phyloP scores from a whole-genome alignment of 1,140 invertebrate species.

The Carcinoscorpius rotundicauda region DNA sequence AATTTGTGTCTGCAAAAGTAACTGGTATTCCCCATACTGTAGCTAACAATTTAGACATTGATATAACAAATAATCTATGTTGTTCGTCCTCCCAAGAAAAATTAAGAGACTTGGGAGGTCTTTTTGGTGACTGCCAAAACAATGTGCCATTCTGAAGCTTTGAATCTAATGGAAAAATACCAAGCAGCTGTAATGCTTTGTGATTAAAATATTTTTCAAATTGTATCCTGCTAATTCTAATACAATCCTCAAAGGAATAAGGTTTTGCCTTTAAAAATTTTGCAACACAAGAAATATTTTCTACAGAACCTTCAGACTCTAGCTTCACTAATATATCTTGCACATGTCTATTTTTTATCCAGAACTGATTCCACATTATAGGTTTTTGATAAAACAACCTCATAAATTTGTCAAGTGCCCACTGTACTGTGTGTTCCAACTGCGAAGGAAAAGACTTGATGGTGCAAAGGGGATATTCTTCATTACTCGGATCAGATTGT shows the following conservation, averaged over 20 bases:
- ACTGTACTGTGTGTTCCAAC: slow-evolving; percentile 36
- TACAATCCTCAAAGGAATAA: slow-evolving; percentile 28
- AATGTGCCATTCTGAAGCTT: slow-evolving; percentile 32
- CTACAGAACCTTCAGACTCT: background rate
- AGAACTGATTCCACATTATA: slow-evolving; percentile 10
- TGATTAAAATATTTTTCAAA: slow-evolving; percentile 40
- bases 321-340: no score
- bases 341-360: background rate
- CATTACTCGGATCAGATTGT: slow-evolving; percentile 33
- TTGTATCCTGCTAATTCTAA: slow-evolving; percentile 30
- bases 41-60: background rate
- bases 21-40: background rate
- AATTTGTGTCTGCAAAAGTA: background rate
- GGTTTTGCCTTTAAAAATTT: slow-evolving; percentile 21
- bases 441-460: slow-evolving; percentile 35
- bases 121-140: slow-evolving; percentile 33
- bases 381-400: slow-evolving; percentile 33
- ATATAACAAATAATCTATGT: background rate
- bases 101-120: slow-evolving; percentile 29
- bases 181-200: slow-evolving; percentile 34
- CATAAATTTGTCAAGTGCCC: slow-evolving; percentile 33
- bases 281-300: background rate
- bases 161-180: slow-evolving; percentile 34
- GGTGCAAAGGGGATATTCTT: slow-evolving; percentile 35
- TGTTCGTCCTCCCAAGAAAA: slow-evolving; percentile 24